Evolutionary conservation across 1,140 invertebrate species (phyloP).

Genomic region (Bombus polaris): DNA sequence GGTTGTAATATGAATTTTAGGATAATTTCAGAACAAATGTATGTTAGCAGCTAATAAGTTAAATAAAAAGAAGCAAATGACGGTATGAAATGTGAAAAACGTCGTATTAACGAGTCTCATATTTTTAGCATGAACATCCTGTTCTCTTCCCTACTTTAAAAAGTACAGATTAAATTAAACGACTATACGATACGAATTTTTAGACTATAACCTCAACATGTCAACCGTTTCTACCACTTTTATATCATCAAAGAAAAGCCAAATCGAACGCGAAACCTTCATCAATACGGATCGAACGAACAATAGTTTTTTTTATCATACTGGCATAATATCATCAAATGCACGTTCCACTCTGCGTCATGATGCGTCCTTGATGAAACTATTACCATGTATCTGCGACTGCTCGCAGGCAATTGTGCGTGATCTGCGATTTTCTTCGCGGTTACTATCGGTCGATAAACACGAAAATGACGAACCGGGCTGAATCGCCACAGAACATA

Average conservation of each 20-base stretch:
- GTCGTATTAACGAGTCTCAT: too few species aligned
- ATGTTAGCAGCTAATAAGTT: too few species aligned
- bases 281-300: background rate
- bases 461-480: constrained; percentile 59
- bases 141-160: background rate
- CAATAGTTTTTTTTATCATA: background rate
- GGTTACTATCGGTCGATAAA: constrained; percentile 74
- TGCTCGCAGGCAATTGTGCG: constrained; percentile 6
- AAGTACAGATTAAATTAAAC: too few species aligned
- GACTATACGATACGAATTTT: too few species aligned
- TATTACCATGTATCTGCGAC: background rate
- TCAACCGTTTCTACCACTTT: fast-evolving
- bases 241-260: too few species aligned
- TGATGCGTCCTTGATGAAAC: constrained; percentile 24
- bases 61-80: too few species aligned
- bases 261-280: background rate
- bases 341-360: constrained; percentile 43
- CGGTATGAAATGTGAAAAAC: too few species aligned
- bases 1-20: background rate
- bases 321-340: background rate
- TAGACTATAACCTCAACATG: too few species aligned
- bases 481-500: background rate
- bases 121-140: too few species aligned
- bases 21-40: too few species aligned
- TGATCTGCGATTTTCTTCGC: constrained; percentile 31